These are phyloP conservation scores for Neolamprologus sp. DNA, from an alignment of 2,113 vertebrate species.

Conservation along the genomic window DNA sequence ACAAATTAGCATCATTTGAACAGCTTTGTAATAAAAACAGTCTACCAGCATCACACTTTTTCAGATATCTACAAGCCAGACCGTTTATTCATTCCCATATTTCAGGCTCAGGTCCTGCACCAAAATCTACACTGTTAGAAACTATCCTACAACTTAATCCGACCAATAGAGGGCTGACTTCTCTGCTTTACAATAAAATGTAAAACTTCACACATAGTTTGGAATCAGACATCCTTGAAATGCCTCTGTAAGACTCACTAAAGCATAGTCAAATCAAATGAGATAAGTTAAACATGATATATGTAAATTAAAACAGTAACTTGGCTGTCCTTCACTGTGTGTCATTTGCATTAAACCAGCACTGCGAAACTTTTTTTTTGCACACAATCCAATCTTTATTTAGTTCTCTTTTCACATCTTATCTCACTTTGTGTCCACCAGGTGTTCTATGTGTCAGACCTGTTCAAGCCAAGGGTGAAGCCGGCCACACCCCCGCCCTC, in stretches of 20 bases:
- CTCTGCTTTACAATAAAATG: background rate
- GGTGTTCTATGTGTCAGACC: conserved; percentile 95
- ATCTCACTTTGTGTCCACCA: conserved; percentile 37
- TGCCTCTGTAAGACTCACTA: background rate
- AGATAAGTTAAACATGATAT: background rate
- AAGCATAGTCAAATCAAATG: background rate
- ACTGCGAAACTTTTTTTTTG: background rate
- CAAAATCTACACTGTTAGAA: background rate
- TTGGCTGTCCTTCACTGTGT: background rate
- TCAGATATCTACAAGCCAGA: background rate
- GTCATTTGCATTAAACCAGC: background rate
- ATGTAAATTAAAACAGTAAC: background rate
- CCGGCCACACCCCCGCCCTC: conserved; percentile 75
- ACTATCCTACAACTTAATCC: background rate
- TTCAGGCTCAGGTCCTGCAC: background rate
- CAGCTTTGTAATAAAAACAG: background rate
- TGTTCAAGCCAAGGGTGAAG: conserved; percentile 85
- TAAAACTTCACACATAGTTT: background rate
- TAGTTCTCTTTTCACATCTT: background rate
- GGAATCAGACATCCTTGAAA: background rate
- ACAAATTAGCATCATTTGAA: background rate
- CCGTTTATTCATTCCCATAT: background rate
- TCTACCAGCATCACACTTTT: background rate
- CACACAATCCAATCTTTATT: background rate
- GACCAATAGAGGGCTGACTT: background rate